Percentiles rank a stretch among this genome's conserved stretches.
These are phyloP conservation scores for Homarus gammarus DNA, from an alignment of 2,888 invertebrate species.

Conservation along the genomic window DNA sequence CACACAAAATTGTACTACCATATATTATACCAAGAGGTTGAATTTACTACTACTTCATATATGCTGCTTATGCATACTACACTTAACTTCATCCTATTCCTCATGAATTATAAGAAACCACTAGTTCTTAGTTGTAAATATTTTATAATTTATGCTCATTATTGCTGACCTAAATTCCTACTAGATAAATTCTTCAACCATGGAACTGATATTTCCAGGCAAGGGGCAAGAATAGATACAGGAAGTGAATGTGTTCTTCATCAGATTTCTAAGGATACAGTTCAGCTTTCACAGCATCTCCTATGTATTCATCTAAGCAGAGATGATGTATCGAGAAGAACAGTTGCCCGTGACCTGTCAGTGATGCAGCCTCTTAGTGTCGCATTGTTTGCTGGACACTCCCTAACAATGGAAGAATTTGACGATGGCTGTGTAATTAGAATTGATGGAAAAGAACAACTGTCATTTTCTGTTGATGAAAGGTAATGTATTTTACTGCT, in stretches of 20 bases:
- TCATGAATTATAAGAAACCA: too few species aligned
- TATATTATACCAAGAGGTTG: not conserved
- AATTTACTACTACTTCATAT: too few species aligned
- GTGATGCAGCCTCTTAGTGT: constrained; percentile 57
- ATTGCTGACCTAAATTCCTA: too few species aligned
- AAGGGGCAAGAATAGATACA: constrained; percentile 35
- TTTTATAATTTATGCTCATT: too few species aligned
- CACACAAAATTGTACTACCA: too few species aligned
- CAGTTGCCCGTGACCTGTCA: constrained; percentile 62
- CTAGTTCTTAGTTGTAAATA: too few species aligned
- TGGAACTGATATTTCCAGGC: not conserved
- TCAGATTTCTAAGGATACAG: constrained; percentile 13
- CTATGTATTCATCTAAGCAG: constrained; percentile 56
- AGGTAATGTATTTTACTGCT: not conserved
- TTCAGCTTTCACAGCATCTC: constrained; percentile 39
- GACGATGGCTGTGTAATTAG: not conserved
- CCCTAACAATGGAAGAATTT: not conserved
- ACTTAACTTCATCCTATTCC: too few species aligned
- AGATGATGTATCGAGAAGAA: constrained; percentile 50
- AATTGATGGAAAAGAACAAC: constrained; percentile 34
- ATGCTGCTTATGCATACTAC: too few species aligned
- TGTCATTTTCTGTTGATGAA: constrained; percentile 39
- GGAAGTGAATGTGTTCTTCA: constrained; percentile 64
- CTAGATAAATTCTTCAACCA: too few species aligned
- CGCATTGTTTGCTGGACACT: constrained; percentile 36